Evolutionary conservation across 2,113 vertebrate genomes (phyloP).

Genomic region (Capra hircus): DNA sequence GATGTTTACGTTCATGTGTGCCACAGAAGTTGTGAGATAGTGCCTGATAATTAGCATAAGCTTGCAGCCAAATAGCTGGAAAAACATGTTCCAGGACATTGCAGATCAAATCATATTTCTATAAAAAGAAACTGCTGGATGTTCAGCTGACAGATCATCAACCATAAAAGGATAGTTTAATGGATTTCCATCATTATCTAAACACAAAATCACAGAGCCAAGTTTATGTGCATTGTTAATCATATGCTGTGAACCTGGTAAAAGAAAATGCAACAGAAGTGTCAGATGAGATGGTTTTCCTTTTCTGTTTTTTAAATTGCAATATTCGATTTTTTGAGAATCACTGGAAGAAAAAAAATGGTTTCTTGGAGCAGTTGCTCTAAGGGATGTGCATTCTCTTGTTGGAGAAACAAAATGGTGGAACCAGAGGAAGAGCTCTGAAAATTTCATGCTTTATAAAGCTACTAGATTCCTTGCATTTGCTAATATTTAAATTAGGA

Average conservation of each 20-base stretch:
- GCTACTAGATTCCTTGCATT: neutral
- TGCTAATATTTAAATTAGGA: neutral
- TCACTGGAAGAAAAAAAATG: neutral
- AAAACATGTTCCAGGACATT: slow-evolving; percentile 51
- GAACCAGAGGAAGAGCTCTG: neutral
- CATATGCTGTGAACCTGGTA: neutral
- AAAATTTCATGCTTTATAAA: neutral
- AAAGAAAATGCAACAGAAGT: neutral
- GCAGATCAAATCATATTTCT: slow-evolving; percentile 58
- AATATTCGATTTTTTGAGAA: slow-evolving; percentile 7
- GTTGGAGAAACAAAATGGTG: neutral
- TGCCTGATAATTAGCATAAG: slow-evolving; percentile 29
- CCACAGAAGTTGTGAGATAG: neutral
- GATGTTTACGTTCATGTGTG: neutral
- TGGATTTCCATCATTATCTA: slow-evolving; percentile 49
- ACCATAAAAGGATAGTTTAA: slow-evolving; percentile 34
- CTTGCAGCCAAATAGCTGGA: slow-evolving; percentile 30
- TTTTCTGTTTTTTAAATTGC: neutral
- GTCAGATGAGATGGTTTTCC: neutral
- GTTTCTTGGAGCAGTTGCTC: neutral
- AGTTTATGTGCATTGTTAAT: slow-evolving; percentile 24
- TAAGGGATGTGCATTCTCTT: neutral
- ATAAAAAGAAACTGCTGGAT: slow-evolving; percentile 46
- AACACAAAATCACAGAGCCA: slow-evolving; percentile 1
- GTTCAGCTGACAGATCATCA: slow-evolving; percentile 32